Base-by-base conservation (phyloP, 2,797 vertebrate species). In the Siniperca scherzeri region DNA sequence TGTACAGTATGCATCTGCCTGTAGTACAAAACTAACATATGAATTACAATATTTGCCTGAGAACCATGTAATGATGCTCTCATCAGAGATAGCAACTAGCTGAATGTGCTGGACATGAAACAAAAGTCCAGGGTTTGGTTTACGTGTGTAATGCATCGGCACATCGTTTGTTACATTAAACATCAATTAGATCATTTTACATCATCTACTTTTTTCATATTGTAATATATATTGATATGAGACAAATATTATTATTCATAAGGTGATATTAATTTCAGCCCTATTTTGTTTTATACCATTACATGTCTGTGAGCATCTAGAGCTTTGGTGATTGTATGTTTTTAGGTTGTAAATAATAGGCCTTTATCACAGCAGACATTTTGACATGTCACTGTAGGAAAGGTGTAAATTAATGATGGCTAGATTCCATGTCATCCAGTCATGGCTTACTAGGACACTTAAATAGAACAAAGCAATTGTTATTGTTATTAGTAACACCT, bases 11-110 rank as follows among this genome's bases (percentile, higher is more conserved):
- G n/a, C 17, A 59, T 66, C 40, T 38, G 53, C 12, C 33, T 50
- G 66, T n/a, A 38, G 25, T 7, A 25, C 21, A 55, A 65, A 69
- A 71, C 56, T 56, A 25, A 56, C 59, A 50, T 25, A 72, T 33
- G 46, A 65, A 67, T 64, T 59, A 30, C 44, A 48, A 13, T 66
- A 42, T 36, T 68, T 40, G 7, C 36, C 50, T 4, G 9, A 30
- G 19, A 42, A 27, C 33, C 46, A 53, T 56, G 46, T 56, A 40
- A 38, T 50, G 17, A 66, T 25, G 21, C 56, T 19, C 8, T 38
- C 22, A 65, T 78, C 52, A 73, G 64, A 40, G 30, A 70, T 22
- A 14, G 19, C 1, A 40, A 14, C 1, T 33, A 16, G 6, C 33
- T 10, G 3, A n/a, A 7, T 36, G 36, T 55, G 13, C 25, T 38